Conservation (phyloP, 2,888 invertebrate genomes). For the Drosophila ustulata region DNA sequence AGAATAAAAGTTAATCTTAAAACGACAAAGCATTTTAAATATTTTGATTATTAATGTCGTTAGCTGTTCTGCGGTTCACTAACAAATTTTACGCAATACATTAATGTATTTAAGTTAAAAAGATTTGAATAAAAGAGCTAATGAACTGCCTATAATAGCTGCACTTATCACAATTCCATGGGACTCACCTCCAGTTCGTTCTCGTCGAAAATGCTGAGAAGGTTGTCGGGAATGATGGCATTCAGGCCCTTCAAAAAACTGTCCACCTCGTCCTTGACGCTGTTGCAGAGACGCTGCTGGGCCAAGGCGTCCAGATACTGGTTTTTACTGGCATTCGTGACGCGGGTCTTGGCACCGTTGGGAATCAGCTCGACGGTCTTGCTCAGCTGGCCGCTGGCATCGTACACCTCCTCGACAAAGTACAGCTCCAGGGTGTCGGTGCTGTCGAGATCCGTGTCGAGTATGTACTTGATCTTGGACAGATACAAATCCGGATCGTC, state of each 20-base stretch:
- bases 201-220: slow-evolving; percentile 97
- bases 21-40: too few species aligned
- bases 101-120: too few species aligned
- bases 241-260: slow-evolving; percentile 96
- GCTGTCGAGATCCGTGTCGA: slow-evolving; percentile 94
- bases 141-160: too few species aligned
- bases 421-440: slow-evolving; percentile 91
- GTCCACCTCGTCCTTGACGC: slow-evolving; percentile 93
- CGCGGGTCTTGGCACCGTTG: slow-evolving; percentile 90
- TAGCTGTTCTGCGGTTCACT: too few species aligned
- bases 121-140: too few species aligned
- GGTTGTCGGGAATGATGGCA: slow-evolving; percentile 95
- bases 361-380: slow-evolving; percentile 94
- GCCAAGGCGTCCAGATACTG: slow-evolving; percentile 95
- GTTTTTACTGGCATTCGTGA: slow-evolving; percentile 87
- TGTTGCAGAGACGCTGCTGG: slow-evolving; percentile 93
- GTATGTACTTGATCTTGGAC: slow-evolving; percentile 96
- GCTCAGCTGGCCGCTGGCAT: slow-evolving; percentile 90
- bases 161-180: too few species aligned
- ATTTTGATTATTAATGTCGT: too few species aligned
- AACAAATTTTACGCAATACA: too few species aligned
- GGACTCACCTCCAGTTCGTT: slow-evolving; percentile 94
- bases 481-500: slow-evolving; percentile 97
- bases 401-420: slow-evolving; percentile 96
- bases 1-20: too few species aligned